Evolutionary conservation across 2,888 invertebrate genomes (phyloP).

Genomic region (Bombyx huttoni): DNA sequence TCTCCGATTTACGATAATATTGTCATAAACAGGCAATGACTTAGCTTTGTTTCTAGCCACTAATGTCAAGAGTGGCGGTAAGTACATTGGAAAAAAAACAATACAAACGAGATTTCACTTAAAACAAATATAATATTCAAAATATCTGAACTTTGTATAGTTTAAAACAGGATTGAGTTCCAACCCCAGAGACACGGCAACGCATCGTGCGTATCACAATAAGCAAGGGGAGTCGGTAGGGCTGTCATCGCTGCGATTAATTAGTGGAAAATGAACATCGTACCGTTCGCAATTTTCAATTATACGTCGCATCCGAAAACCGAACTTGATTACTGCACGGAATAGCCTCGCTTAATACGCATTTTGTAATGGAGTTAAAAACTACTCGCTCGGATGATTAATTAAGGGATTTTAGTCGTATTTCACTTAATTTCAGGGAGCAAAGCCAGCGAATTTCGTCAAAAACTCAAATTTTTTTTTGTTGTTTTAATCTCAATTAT

Average conservation of each 20-base stretch:
- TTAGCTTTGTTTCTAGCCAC: no score
- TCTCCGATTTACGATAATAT: no score
- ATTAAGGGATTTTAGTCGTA: conserved; percentile 9
- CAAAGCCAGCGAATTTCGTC: no score
- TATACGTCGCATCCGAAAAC: conserved; percentile 38
- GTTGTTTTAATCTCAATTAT: no score
- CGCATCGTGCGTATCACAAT: conserved; percentile 17
- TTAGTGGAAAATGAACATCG: conserved; percentile 69
- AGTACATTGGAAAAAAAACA: no score
- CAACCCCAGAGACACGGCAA: not conserved
- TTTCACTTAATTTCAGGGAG: not conserved
- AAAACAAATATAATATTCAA: no score
- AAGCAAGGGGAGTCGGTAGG: conserved; percentile 19
- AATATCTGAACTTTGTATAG: no score
- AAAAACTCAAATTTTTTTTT: no score
- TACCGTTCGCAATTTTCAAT: conserved; percentile 65
- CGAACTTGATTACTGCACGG: conserved; percentile 16
- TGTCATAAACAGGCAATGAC: no score
- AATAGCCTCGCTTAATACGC: conserved; percentile 27
- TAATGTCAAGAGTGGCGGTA: no score
- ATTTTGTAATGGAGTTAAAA: conserved; percentile 38
- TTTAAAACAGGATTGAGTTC: no score
- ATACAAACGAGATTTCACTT: no score
- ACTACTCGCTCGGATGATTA: conserved; percentile 29
- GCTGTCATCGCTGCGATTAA: conserved; percentile 66